Conservation (phyloP, 2,888 invertebrate genomes). For the Drosophila sordidula region DNA sequence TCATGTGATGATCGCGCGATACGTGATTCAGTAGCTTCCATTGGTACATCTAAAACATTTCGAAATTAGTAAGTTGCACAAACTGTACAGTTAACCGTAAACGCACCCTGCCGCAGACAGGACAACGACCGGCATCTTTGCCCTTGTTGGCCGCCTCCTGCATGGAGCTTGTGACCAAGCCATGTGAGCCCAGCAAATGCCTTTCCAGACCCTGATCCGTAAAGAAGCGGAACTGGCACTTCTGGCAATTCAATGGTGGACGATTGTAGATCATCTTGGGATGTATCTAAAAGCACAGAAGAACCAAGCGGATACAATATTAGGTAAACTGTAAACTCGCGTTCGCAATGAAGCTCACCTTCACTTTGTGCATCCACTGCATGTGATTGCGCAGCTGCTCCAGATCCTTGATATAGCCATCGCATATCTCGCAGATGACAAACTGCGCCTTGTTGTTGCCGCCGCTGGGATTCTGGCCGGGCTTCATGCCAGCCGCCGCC, state of each 20-base stretch:
- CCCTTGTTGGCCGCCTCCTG: constrained; percentile 97
- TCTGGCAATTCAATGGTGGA: constrained; percentile 97
- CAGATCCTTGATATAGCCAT: constrained; percentile 97
- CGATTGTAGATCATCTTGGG: constrained; percentile 98
- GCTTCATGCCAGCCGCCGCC: constrained; percentile 85
- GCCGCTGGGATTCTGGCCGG: constrained; percentile 83
- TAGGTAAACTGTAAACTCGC: background rate
- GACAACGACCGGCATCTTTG: constrained; percentile 97
- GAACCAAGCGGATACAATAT: background rate
- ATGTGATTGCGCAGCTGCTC: constrained; percentile 97
- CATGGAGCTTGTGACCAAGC: constrained; percentile 97
- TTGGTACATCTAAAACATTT: constrained; percentile 91
- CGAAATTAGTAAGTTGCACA: background rate
- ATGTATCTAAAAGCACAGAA: constrained; percentile 89
- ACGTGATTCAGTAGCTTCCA: constrained; percentile 97
- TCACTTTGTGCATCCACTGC: constrained; percentile 99
- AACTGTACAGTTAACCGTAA: background rate
- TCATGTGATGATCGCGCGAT: constrained; percentile 95
- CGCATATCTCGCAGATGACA: constrained; percentile 98
- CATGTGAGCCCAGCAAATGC: constrained; percentile 97
- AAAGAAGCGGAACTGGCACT: constrained; percentile 98
- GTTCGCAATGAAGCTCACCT: constrained; percentile 84
- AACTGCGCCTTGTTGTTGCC: constrained; percentile 91
- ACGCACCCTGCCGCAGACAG: constrained; percentile 96
- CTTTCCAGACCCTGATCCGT: constrained; percentile 98